Evolutionary conservation across 1,140 invertebrate genomes (phyloP).

Genomic region (Pogonognathellus flavescens): DNA sequence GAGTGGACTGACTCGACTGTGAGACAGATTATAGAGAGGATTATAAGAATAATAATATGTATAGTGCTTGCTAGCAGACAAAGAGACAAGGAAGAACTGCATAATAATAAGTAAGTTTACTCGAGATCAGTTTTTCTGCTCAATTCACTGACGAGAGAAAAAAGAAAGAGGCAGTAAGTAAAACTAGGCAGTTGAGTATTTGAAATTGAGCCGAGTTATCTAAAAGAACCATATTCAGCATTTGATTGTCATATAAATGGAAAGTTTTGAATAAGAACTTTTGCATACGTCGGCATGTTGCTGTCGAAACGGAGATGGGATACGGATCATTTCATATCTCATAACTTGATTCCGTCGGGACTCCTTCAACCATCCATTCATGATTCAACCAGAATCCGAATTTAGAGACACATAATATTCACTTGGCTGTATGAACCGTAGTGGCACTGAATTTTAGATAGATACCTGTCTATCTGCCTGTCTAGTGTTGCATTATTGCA

Average conservation of each 20-base stretch:
- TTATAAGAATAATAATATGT: no score
- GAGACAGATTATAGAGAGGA: no score
- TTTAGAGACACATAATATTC: conserved; percentile 9
- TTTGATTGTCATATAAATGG: conserved; percentile 59
- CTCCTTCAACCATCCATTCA: conserved; percentile 15
- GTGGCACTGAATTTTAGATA: background rate
- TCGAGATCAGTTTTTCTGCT: conserved; percentile 17
- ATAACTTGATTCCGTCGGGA: conserved; percentile 58
- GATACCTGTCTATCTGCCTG: background rate
- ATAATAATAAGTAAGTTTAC: background rate
- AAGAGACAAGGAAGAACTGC: no score
- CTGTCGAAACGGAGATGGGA: conserved; percentile 49
- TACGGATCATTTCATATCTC: conserved; percentile 63
- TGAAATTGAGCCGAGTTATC: conserved; percentile 55
- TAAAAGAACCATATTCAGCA: conserved; percentile 54
- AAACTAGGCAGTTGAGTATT: conserved; percentile 17
- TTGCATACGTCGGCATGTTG: conserved; percentile 59
- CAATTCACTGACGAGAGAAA: background rate
- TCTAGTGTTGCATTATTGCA: background rate
- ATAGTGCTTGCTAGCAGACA: background rate
- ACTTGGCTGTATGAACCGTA: conserved; percentile 8
- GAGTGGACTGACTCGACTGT: no score
- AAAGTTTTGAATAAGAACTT: conserved; percentile 53
- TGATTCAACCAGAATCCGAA: conserved; percentile 26
- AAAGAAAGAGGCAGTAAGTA: conserved; percentile 17